A percentile compares a stretch with the other conserved stretches of the same genome.
phyloP scores from a whole-genome alignment of 2,797 vertebrate species.

The Eulemur albifrons region DNA sequence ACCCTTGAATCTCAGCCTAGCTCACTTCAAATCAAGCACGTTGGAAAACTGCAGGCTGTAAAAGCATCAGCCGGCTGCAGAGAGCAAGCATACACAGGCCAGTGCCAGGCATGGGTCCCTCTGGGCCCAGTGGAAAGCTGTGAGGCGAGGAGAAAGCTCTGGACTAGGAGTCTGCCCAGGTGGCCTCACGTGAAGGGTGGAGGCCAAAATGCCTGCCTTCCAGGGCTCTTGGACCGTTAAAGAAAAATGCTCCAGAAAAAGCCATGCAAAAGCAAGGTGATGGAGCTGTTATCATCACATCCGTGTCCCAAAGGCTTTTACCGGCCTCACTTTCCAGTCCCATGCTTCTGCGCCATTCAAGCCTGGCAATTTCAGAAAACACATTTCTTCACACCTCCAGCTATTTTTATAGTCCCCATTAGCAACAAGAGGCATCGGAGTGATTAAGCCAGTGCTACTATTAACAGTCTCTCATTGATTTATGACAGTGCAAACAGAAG shows the following conservation, averaged over 20 bases:
- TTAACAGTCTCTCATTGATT: slow-evolving; percentile 48
- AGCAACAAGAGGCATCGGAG: slow-evolving; percentile 22
- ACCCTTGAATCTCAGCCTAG: neutral
- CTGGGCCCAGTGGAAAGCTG: neutral
- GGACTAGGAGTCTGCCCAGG: neutral
- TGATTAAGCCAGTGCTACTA: slow-evolving; percentile 47
- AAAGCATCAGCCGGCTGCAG: neutral
- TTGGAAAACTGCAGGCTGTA: neutral
- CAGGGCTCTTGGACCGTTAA: neutral
- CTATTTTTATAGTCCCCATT: neutral
- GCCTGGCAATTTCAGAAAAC: slow-evolving; percentile 36
- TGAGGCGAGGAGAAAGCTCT: neutral
- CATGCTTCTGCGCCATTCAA: neutral
- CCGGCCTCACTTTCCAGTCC: neutral
- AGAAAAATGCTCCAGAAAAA: neutral
- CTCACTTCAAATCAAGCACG: neutral
- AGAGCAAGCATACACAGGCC: neutral
- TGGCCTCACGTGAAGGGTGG: neutral
- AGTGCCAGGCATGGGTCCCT: neutral
- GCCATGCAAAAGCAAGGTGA: neutral
- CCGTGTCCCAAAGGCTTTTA: neutral
- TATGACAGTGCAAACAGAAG: slow-evolving; percentile 3
- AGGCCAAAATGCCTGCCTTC: neutral
- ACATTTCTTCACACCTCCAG: slow-evolving; percentile 48
- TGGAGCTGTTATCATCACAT: accelerated